phyloP scores from a whole-genome alignment of 2,888 invertebrate species.

The Poecilobothrus nobilitatus region DNA sequence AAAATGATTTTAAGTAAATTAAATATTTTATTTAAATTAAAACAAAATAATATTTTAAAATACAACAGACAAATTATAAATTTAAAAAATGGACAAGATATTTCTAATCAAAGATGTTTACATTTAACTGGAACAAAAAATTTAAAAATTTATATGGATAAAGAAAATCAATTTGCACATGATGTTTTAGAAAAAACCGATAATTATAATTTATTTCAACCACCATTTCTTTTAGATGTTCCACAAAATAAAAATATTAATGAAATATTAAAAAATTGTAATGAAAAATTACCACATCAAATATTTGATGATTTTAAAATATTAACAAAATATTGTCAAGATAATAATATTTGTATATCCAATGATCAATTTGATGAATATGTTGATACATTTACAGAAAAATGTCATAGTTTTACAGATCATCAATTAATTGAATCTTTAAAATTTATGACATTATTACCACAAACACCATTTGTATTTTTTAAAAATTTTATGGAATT shows the following conservation, averaged over 20 bases:
- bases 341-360: conserved; percentile 27
- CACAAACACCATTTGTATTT: conserved; percentile 46
- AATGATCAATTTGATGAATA: conserved; percentile 32
- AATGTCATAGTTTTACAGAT: conserved; percentile 49
- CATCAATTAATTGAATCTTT: conserved; percentile 51
- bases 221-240: neutral
- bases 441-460: conserved; percentile 47
- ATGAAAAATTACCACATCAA: conserved; percentile 19
- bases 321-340: conserved; percentile 30
- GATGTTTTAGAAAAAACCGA: conserved; percentile 30
- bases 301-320: conserved; percentile 28
- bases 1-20: neutral
- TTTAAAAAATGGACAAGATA: neutral
- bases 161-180: conserved; percentile 39
- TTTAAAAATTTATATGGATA: conserved; percentile 31
- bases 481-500: conserved; percentile 55
- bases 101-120: neutral
- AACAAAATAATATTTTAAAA: neutral
- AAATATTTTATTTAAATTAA: neutral
- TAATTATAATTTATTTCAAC: conserved; percentile 22
- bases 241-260: conserved; percentile 20
- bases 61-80: neutral
- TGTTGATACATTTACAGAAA: conserved; percentile 42
- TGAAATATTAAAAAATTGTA: conserved; percentile 13
- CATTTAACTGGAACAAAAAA: neutral